Base-by-base conservation (phyloP, 2,797 vertebrate genomes). In the Yasuhikotakia modesta region DNA sequence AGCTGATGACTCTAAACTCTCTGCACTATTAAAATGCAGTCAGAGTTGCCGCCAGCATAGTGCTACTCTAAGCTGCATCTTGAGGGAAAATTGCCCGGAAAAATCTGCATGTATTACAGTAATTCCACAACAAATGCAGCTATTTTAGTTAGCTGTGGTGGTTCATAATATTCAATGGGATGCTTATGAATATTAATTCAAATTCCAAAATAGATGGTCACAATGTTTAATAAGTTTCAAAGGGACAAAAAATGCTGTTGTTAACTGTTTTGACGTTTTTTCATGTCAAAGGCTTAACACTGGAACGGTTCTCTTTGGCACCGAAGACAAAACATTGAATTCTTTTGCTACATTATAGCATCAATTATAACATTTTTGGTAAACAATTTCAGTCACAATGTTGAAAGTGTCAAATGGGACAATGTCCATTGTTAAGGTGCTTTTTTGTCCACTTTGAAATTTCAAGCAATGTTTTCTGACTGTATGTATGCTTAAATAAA, bases 371-470 rank as follows among this genome's bases (percentile, higher is more conserved):
- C n/a, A 30, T 30, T 27, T 11, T 68, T 19, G 10, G 21, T 12
- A 21, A 52, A 69, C 32, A 19, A 13, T n/a, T 13, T 32, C 5
- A 43, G 43, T 8, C 22, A 53, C 4, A 65, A 74, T 24, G 48
- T 30, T 76, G 50, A 76, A 45, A 78, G 83, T 81, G 87, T 84
- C 82, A 82, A 76, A 85, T 5, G 61, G 52, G 22, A 52, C 3
- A 10, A 24, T 80, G 76, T 72, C 69, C 81, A 83, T 52, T 89
- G 86, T 86, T 89, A 85, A 86, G 61, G 88, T 80, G 76, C 48
- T 89, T 85, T 27, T 87, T 88, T 83, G 64, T 81, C 87, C 87
- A 85, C 80, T 81, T 85, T 90, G 73, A 70, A 61, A 84, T 82
- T 69, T 80, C 80, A 73, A 79, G n/a, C 46, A 81, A 81, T 83